Percentiles rank a stretch among this genome's conserved stretches.
These are phyloP conservation scores for Turritopsis dohrnii DNA, from an alignment of 30 jellyfish, hydroid and myxozoan species.

Conservation along the genomic window DNA sequence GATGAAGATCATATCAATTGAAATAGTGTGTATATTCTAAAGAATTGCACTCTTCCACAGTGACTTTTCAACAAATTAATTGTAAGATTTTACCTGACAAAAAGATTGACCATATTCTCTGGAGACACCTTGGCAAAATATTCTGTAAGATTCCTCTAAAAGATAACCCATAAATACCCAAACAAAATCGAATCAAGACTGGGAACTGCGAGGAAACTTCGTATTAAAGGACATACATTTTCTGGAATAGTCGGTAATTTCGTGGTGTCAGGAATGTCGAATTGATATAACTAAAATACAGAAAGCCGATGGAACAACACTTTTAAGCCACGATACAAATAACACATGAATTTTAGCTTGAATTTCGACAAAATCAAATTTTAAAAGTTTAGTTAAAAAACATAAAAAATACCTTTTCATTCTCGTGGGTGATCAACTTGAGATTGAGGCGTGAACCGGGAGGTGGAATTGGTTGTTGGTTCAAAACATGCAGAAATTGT, in stretches of 20 bases:
- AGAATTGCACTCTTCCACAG: too few relatives aligned
- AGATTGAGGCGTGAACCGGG: constrained; percentile 15
- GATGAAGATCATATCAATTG: too few relatives aligned
- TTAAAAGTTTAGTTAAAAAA: too few relatives aligned
- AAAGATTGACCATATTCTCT: constrained; percentile 75
- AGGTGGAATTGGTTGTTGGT: constrained; percentile 20
- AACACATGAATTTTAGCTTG: too few relatives aligned
- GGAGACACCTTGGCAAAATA: constrained; percentile 83
- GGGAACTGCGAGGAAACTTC: background rate
- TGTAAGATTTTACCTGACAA: constrained; percentile 48
- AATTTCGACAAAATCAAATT: too few relatives aligned
- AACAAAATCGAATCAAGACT: background rate
- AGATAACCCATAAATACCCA: background rate
- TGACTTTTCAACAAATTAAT: background rate
- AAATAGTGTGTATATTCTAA: too few relatives aligned
- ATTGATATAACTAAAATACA: constrained; percentile 43
- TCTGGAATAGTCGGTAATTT: constrained; percentile 95
- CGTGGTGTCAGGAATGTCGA: constrained; percentile 80
- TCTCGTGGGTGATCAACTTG: background rate
- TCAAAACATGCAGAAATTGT: constrained; percentile 10
- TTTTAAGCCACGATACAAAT: background rate
- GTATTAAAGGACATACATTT: constrained; percentile 43
- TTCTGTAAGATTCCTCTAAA: constrained; percentile 81
- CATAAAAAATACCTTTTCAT: background rate
- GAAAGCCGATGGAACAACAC: background rate